Evolutionary conservation across 2,113 vertebrate genomes (phyloP), one percentile per base, ranked within the genome.

Genomic region (Anoura caudifer): DNA sequence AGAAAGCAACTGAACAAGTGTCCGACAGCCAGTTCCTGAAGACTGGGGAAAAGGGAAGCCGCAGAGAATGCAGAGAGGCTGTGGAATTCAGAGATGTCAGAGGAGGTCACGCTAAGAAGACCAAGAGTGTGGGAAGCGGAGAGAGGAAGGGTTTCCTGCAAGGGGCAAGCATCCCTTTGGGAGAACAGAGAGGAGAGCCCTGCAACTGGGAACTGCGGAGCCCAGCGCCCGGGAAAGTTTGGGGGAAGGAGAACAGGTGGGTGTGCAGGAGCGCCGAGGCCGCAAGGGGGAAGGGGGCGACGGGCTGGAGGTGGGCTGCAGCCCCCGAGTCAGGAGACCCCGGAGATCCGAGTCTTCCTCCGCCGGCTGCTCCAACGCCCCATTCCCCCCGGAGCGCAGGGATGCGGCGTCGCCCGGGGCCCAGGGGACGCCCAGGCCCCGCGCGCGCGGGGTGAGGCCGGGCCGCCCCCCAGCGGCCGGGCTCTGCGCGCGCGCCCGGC

Each of bases 211-310:
- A 54, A 16, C 43, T 54, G 79, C 13, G 1, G 38, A 19, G 2
- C 54, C 2, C 28, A 43, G 84, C 0, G 85, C 41, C 87, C 79
- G 94, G 63, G 77, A 96, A 98, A 97, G 94, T 97, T 96, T 73
- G 33, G 56, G 91, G 80, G 5, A n/a, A 63, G 70, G 89, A 96
- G 87, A 97, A 96, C 97, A 97, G 94, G 95, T 94, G 95, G 77
- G 92, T 38, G 88, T 19, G 69, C 22, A 93, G 61, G 19, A 20
- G 41, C 47, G 1, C n/a, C 0, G 47, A 88, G 83, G 38, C 85
- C 36, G 0, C 16, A 52, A 5, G 45, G 50, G 72, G 9, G 41
- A 59, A 15, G 3, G 45, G 50, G 19, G 41, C 9, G 43, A 45
- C 4, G 9, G 28, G 67, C 72, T 24, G 26, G 36, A 28, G 31